Percentiles rank a stretch among this genome's conserved stretches.
Conservation (phyloP, 1,140 invertebrate genomes). For the Aphelinus atriplicis region DNA sequence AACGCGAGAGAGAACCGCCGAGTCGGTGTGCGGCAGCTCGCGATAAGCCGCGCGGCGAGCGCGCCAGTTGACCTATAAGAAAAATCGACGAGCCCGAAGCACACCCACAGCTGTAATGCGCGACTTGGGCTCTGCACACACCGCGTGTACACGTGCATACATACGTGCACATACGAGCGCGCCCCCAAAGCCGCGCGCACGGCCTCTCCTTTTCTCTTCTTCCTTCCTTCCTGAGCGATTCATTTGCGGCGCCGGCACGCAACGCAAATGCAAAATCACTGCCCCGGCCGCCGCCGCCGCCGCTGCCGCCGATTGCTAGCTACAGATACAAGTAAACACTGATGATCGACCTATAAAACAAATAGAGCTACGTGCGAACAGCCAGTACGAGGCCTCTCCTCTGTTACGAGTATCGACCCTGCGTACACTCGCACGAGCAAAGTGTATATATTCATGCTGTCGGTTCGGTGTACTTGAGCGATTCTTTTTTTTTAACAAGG, state of each 20-base stretch:
- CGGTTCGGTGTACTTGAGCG: too few relatives aligned
- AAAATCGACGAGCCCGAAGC: slow-evolving; percentile 59
- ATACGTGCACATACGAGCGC: background rate
- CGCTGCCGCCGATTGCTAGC: slow-evolving; percentile 1
- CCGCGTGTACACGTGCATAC: background rate
- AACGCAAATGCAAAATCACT: slow-evolving; percentile 20
- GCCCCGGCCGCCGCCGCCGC: background rate
- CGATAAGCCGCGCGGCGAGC: slow-evolving; percentile 51
- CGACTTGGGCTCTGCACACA: background rate
- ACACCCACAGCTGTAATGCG: slow-evolving; percentile 33
- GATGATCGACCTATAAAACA: slow-evolving; percentile 25
- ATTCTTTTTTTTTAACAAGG: too few relatives aligned
- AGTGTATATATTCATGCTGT: too few relatives aligned
- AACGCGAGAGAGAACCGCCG: slow-evolving; percentile 47
- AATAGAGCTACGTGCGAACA: slow-evolving; percentile 6
- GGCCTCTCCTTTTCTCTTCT: slow-evolving; percentile 9
- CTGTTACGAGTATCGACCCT: too few relatives aligned
- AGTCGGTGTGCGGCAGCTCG: slow-evolving; percentile 40
- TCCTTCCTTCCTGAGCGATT: slow-evolving; percentile 9
- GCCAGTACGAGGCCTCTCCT: too few relatives aligned
- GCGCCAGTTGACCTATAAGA: slow-evolving; percentile 57
- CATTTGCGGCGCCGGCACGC: slow-evolving; percentile 24
- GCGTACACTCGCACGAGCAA: too few relatives aligned
- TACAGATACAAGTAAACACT: slow-evolving; percentile 4
- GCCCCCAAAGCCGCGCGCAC: background rate